Evolutionary conservation across 2,888 invertebrate genomes (phyloP).

Genomic region (Leptinotarsa haldemani): DNA sequence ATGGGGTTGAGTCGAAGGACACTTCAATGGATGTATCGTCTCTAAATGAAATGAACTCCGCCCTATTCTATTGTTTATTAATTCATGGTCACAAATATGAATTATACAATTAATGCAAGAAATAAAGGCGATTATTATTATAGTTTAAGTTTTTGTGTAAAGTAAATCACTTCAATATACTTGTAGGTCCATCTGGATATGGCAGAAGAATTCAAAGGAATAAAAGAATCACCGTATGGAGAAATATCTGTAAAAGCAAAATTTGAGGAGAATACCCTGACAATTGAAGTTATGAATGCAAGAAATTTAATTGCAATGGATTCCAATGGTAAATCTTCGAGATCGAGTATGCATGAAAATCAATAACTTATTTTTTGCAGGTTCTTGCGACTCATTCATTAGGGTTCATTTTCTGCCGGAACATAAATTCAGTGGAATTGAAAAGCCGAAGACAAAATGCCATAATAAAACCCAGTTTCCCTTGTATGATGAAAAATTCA

Average conservation of each 20-base stretch:
- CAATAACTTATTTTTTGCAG: constrained; percentile 62
- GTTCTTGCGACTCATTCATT: constrained; percentile 92
- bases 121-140: neutral
- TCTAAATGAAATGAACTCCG: too few relatives aligned
- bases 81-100: too few relatives aligned
- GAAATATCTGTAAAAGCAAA: constrained; percentile 82
- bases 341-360: too few relatives aligned
- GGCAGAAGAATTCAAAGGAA: constrained; percentile 75
- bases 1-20: too few relatives aligned
- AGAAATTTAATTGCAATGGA: constrained; percentile 88
- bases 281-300: constrained; percentile 90
- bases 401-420: constrained; percentile 87
- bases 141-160: neutral
- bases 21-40: too few relatives aligned
- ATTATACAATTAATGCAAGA: too few relatives aligned
- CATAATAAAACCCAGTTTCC: constrained; percentile 94
- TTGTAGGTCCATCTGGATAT: constrained; percentile 67
- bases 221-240: constrained; percentile 76
- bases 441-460: constrained; percentile 88
- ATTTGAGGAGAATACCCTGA: constrained; percentile 77
- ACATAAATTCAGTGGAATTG: constrained; percentile 80
- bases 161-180: neutral
- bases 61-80: too few relatives aligned
- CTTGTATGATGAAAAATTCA: constrained; percentile 93
- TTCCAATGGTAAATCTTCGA: constrained; percentile 77